Evolutionary conservation across 1,140 invertebrate genomes (phyloP).

Genomic region (Drosophila micromelanica): DNA sequence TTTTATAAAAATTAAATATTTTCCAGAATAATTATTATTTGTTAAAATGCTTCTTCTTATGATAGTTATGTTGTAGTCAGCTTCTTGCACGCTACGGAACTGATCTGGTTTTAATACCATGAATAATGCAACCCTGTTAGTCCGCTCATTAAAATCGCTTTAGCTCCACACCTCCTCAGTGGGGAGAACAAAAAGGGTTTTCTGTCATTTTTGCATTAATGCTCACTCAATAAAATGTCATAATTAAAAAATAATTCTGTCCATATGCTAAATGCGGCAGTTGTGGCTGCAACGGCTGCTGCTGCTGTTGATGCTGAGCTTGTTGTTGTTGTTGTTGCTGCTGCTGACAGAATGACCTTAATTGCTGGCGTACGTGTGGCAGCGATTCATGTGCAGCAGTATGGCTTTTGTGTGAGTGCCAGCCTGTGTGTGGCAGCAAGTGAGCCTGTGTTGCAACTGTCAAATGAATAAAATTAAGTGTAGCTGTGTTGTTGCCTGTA

Average conservation of each 20-base stretch:
- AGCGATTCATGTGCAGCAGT: slow-evolving; percentile 61
- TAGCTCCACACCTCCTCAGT: not conserved
- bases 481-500: slow-evolving; percentile 40
- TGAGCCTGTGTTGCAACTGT: slow-evolving; percentile 70
- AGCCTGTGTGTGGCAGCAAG: slow-evolving; percentile 43
- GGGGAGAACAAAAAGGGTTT: slow-evolving; percentile 29
- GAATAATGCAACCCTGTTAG: slow-evolving; percentile 19
- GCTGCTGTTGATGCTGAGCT: slow-evolving; percentile 20
- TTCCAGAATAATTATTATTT: too few relatives aligned
- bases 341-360: slow-evolving; percentile 68
- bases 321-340: slow-evolving; percentile 11
- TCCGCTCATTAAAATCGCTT: slow-evolving; percentile 28
- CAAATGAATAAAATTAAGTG: slow-evolving; percentile 83
- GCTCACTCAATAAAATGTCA: slow-evolving; percentile 80
- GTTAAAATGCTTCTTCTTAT: too few relatives aligned
- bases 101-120: slow-evolving; percentile 13
- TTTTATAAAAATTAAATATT: too few relatives aligned
- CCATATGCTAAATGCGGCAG: slow-evolving; percentile 37
- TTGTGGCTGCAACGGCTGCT: slow-evolving; percentile 36
- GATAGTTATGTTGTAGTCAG: too few relatives aligned
- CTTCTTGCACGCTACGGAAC: not conserved
- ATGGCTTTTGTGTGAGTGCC: slow-evolving; percentile 28
- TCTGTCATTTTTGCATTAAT: slow-evolving; percentile 69
- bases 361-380: slow-evolving; percentile 76
- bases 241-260: slow-evolving; percentile 77